Base-by-base conservation (phyloP, 2,888 invertebrate species). In the Lepetodrilus schrolli region DNA sequence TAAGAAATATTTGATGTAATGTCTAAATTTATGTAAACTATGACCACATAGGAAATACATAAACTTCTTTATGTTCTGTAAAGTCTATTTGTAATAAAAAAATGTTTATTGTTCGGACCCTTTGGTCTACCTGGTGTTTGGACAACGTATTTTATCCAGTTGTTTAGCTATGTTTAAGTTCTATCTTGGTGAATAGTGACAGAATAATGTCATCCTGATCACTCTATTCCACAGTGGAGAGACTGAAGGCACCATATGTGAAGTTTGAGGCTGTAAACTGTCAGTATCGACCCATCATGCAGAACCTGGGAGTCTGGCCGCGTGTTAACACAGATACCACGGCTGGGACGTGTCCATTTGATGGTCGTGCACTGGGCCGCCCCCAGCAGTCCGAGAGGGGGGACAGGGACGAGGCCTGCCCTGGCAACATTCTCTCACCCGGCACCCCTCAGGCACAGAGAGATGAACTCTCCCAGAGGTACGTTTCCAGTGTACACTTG, bases 331-430 rank as follows among this genome's bases (percentile, higher is more conserved):
- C 84, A 7, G 80, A 82, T 47, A 85, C 87, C 4, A 82, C 85
- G 0, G 70, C 78, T 17, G 86, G 86, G 1, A 83, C 85, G 0
- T 87, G 88, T 75, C 88, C 88, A 0, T 88, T 88, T 82, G 85
- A 85, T 81, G 84, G 84, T 2, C 51, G 70, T 30, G 80, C 73
- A 20, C 76, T 76, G 10, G 30, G 36, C 23, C 30, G 26, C 5
- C 37, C 66, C 21, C 58, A 76, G 66, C 65, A 30, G 13, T n/a
- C 72, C 0, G 72, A 70, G 37, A 34, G 58, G 8, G 75, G 71
- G 8, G 72, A 74, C 36, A 71, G 66, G 8, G 74, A 73, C 2
- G 75, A 73, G 43, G 73, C 48, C 2, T 71, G 66, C 38, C 38
- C 43, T 4, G 49, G 43, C 26, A 68, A 47, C 38, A 47, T 68